Percentiles rank a stretch among this genome's conserved stretches.
phyloP scores from a whole-genome alignment of 2,797 vertebrate genomes.

The Cryptoblepharus egeriae region DNA sequence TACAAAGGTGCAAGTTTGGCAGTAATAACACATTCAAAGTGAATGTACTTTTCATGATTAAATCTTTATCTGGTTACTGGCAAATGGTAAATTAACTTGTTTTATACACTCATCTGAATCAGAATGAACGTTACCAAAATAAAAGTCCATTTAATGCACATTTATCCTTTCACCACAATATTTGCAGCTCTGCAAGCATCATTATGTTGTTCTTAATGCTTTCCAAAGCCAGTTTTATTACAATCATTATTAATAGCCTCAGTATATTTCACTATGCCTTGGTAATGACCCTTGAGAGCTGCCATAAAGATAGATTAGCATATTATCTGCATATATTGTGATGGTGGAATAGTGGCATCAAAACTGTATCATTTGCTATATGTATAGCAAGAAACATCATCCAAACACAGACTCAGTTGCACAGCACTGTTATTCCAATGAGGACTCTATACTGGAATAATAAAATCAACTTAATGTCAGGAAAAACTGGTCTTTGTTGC shows the following conservation, averaged over 20 bases:
- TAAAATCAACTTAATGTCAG: background rate
- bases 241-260: slow-evolving; percentile 33
- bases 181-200: slow-evolving; percentile 8
- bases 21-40: slow-evolving; percentile 24
- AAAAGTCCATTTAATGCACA: slow-evolving; percentile 22
- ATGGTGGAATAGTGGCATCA: slow-evolving; percentile 2
- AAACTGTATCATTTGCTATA: slow-evolving; percentile 29
- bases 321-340: slow-evolving; percentile 20
- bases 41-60: slow-evolving; percentile 24
- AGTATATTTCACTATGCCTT: slow-evolving; percentile 38
- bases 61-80: slow-evolving; percentile 27
- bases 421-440: background rate
- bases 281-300: slow-evolving; percentile 24
- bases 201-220: slow-evolving; percentile 32
- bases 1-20: slow-evolving; percentile 13
- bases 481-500: background rate
- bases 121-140: slow-evolving; percentile 24
- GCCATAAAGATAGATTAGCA: slow-evolving; percentile 22
- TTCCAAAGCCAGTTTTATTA: slow-evolving; percentile 31
- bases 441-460: background rate
- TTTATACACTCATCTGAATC: slow-evolving; percentile 19
- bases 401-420: slow-evolving; percentile 8
- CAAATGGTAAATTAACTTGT: slow-evolving; percentile 33
- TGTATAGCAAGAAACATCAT: slow-evolving; percentile 15
- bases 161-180: slow-evolving; percentile 18